Percentiles rank a stretch among this genome's conserved stretches.
Evolutionary conservation across 2,113 vertebrate species (phyloP).

Genomic region (Gymnorhina tibicen): DNA sequence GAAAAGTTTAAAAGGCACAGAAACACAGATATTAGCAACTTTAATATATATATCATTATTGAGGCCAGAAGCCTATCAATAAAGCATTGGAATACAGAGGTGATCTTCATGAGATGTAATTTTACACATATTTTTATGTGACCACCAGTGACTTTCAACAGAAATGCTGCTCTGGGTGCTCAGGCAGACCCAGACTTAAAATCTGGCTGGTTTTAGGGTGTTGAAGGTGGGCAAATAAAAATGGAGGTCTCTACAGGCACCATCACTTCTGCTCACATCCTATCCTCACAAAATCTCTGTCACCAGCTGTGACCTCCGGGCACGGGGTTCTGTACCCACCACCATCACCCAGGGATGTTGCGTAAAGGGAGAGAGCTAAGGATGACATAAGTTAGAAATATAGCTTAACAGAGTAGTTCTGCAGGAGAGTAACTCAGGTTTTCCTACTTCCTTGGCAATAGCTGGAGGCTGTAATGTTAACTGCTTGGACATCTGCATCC

Average conservation of each 20-base stretch:
- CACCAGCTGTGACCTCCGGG: neutral
- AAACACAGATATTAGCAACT: neutral
- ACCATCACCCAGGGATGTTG: neutral
- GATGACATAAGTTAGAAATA: constrained; percentile 39
- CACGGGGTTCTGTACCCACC: neutral
- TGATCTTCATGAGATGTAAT: neutral
- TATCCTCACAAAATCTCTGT: neutral
- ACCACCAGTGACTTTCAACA: neutral
- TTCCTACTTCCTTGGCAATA: constrained; percentile 62
- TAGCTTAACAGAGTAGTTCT: constrained; percentile 17
- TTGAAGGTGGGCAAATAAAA: neutral
- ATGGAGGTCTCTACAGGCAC: neutral
- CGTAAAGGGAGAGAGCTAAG: neutral
- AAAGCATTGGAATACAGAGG: neutral
- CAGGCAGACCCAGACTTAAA: neutral
- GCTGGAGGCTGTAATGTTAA: constrained; percentile 41
- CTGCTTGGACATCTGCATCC: constrained; percentile 65
- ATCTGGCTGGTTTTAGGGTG: neutral
- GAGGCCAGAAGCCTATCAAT: neutral
- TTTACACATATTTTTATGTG: neutral
- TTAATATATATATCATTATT: neutral
- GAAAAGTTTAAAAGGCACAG: neutral
- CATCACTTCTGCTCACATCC: neutral
- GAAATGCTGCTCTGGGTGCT: neutral
- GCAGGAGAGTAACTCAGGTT: constrained; percentile 55